Base-by-base conservation (phyloP, 2,888 invertebrate species). In the Azorinus chamasolen region DNA sequence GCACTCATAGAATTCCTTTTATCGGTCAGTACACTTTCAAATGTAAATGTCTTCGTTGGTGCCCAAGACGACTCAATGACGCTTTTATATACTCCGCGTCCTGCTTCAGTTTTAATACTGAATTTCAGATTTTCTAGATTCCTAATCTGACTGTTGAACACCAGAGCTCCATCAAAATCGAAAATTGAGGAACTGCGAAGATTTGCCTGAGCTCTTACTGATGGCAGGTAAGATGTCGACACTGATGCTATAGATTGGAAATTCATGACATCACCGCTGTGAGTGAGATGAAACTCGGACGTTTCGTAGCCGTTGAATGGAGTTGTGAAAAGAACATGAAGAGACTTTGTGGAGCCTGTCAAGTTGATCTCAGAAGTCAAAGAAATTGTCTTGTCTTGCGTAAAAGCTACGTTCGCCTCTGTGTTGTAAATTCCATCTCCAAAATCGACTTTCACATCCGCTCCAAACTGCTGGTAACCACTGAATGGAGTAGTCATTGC, bases 61-160 rank as follows among this genome's bases (percentile, higher is more conserved):
- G 71, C 57, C 79, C 79, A 79, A 0, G 63, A 50, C n/a, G 63
- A 24, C 37, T 75, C 68, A 4, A 71, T 24, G 24, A 39, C 43
- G 39, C 55, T 71, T 41, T 62, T 64, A 41, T 59, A 63, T 51
- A 48, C 63, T 5, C 55, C 64, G 8, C 51, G 50, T 12, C 5
- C 16, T 14, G 27, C 62, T 46, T 25, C 58, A n/a, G 66, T 79
- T 64, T 54, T 62, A 2, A 75, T 5, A 18, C 32, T 48, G 5
- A 79, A 24, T 22, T 45, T 71, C 24, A 79, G 45, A 22, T 64
- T 75, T 69, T 79, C 79, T 20, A 79, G 64, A 24, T 65, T 62
- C 22, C 48, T 51, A 6, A 79, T 71, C 37, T 75, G 71, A 43
- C 75, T 75, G n/a, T 39, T 74, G 46, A 79, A 55, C 12, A 59